phyloP scores from a whole-genome alignment of 1,140 invertebrate genomes.

The Ostrea edulis region DNA sequence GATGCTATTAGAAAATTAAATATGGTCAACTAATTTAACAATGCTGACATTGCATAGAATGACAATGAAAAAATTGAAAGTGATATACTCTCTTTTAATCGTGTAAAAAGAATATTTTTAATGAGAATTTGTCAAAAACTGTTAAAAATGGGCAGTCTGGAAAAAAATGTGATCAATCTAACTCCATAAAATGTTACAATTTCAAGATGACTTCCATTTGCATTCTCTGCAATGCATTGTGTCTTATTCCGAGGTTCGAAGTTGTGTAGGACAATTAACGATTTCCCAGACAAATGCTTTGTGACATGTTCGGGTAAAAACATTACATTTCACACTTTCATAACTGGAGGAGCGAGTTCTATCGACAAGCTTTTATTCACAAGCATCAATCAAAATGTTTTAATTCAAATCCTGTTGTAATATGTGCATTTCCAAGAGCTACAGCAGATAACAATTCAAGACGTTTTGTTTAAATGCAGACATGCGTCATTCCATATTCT shows the following conservation, averaged over 20 bases:
- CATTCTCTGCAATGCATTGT: constrained; percentile 49
- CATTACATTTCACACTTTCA: constrained; percentile 37
- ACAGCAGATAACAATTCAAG: constrained; percentile 48
- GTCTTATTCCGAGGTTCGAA: constrained; percentile 48
- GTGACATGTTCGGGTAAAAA: not conserved
- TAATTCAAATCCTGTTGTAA: constrained; percentile 29
- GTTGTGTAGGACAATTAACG: constrained; percentile 2
- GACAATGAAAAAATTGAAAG: constrained; percentile 12
- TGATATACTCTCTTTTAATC: not conserved
- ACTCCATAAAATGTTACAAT: too few species aligned
- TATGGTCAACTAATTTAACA: too few species aligned
- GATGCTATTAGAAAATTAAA: constrained; percentile 32
- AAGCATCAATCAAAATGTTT: not conserved
- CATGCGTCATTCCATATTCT: too few species aligned
- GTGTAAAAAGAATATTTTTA: not conserved
- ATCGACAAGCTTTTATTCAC: constrained; percentile 41
- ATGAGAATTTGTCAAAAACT: too few species aligned
- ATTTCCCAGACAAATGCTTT: not conserved
- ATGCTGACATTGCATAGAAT: not conserved
- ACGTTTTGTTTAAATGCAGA: too few species aligned
- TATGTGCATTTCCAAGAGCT: constrained; percentile 55
- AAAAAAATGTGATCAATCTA: too few species aligned
- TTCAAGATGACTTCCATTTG: not conserved
- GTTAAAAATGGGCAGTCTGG: too few species aligned
- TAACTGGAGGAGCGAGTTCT: constrained; percentile 56